A percentile compares a stretch with the other conserved stretches of the same genome.
phyloP scores from a whole-genome alignment of 2,888 invertebrate species.

The Timema cristinae region DNA sequence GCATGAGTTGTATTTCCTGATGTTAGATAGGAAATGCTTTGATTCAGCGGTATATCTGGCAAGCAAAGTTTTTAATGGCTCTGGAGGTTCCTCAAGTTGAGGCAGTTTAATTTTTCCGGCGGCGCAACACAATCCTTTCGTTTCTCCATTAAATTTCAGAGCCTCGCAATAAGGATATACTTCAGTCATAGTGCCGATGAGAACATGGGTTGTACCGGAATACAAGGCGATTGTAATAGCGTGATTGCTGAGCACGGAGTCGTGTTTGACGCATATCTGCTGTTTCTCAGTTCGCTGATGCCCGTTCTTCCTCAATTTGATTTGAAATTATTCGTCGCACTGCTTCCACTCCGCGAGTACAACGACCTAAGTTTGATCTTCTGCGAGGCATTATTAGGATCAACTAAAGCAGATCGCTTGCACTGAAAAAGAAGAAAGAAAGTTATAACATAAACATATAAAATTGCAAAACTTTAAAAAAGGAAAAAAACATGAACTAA shows the following conservation, averaged over 20 bases:
- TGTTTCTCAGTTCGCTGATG: slow-evolving; percentile 21
- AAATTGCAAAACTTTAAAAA: slow-evolving; percentile 1
- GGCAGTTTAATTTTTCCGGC: too few species aligned
- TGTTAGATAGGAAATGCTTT: too few species aligned
- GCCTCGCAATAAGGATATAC: slow-evolving; percentile 20
- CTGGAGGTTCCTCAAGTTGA: too few species aligned
- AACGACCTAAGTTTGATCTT: slow-evolving; percentile 11
- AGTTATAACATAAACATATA: neutral
- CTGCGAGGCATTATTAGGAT: slow-evolving; percentile 15
- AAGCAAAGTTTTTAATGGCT: too few species aligned
- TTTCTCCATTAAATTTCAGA: slow-evolving; percentile 17
- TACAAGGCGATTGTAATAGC: slow-evolving; percentile 25
- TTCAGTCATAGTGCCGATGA: slow-evolving; percentile 11
- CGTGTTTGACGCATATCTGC: slow-evolving; percentile 28
- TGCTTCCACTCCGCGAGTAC: neutral
- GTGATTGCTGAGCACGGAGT: slow-evolving; percentile 24
- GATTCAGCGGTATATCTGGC: too few species aligned
- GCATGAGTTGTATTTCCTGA: too few species aligned
- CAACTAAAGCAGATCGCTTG: slow-evolving; percentile 17
- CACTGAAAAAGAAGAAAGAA: slow-evolving; percentile 18
- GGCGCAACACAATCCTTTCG: too few species aligned
- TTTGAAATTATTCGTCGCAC: slow-evolving; percentile 11
- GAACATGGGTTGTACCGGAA: slow-evolving; percentile 26
- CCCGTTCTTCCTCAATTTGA: slow-evolving; percentile 15
- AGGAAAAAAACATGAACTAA: neutral